phyloP scores from a whole-genome alignment of 2,888 invertebrate species.

The Andrena chrysosceles region DNA sequence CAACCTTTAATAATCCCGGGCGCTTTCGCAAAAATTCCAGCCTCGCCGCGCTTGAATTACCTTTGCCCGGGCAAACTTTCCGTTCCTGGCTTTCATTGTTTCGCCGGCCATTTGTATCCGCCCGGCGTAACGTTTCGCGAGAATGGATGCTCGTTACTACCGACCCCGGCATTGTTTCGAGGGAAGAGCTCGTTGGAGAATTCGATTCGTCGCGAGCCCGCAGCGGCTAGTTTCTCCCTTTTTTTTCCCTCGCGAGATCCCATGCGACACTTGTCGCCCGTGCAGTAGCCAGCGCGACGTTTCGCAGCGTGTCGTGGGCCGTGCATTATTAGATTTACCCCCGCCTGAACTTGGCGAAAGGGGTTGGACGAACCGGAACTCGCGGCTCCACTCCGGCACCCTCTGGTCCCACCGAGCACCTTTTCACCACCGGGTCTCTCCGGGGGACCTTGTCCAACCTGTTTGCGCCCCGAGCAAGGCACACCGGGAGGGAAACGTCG shows the following conservation, averaged over 20 bases:
- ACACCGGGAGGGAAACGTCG: conserved; percentile 19
- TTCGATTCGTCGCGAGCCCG: conserved; percentile 27
- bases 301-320: conserved; percentile 53
- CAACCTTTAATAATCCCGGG: conserved; percentile 53
- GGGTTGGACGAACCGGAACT: conserved; percentile 53
- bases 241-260: conserved; percentile 21
- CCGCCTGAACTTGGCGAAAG: conserved; percentile 58
- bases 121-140: conserved; percentile 41
- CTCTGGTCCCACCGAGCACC: conserved; percentile 35
- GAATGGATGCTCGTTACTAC: conserved; percentile 50
- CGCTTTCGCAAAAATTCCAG: conserved; percentile 51
- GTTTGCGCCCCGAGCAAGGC: conserved; percentile 56
- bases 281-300: conserved; percentile 42
- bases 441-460: conserved; percentile 67
- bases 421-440: conserved; percentile 42
- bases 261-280: conserved; percentile 65
- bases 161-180: conserved; percentile 40
- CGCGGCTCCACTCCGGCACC: not conserved
- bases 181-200: conserved; percentile 21
- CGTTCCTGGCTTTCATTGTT: conserved; percentile 50
- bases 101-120: conserved; percentile 51
- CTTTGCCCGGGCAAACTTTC: conserved; percentile 16
- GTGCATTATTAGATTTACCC: conserved; percentile 74
- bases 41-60: conserved; percentile 44
- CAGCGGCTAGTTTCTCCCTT: not conserved